Conservation (phyloP, 1,140 invertebrate genomes). For the Drosophila sturtevanti region DNA sequence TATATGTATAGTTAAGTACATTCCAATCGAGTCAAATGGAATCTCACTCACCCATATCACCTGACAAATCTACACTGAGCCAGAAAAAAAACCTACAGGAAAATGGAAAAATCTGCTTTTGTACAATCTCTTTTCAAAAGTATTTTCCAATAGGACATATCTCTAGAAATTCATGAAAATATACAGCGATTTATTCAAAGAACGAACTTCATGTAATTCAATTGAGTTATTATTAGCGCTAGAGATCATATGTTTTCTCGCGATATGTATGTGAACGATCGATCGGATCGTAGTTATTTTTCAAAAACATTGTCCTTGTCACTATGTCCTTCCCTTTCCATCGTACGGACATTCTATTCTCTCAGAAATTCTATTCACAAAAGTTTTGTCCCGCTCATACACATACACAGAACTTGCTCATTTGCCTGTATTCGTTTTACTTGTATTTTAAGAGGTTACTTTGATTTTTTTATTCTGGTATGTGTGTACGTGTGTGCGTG, state of each 20-base stretch:
- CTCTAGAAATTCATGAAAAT: neutral
- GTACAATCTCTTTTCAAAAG: neutral
- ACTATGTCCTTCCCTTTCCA: neutral
- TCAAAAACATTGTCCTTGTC: neutral
- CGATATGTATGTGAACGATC: neutral
- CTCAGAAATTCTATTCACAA: neutral
- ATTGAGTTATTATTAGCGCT: neutral
- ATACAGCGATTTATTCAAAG: too few relatives aligned
- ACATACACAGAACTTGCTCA: slow-evolving; percentile 3
- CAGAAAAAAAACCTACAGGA: slow-evolving; percentile 1
- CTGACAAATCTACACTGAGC: neutral
- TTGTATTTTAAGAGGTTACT: neutral
- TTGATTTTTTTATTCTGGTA: neutral
- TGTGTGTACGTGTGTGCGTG: neutral
- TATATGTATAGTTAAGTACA: slow-evolving; percentile 34
- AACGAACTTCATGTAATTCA: neutral
- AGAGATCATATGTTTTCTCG: neutral
- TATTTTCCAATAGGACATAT: neutral
- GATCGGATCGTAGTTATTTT: neutral
- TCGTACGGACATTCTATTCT: neutral
- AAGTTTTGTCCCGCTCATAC: slow-evolving; percentile 8
- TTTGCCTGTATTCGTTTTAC: neutral
- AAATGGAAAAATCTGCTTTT: neutral
- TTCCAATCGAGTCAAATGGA: slow-evolving; percentile 32
- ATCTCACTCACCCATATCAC: slow-evolving; percentile 3